Base-by-base conservation (phyloP, 2,888 invertebrate species). In the Aproaerema taeniolella region DNA sequence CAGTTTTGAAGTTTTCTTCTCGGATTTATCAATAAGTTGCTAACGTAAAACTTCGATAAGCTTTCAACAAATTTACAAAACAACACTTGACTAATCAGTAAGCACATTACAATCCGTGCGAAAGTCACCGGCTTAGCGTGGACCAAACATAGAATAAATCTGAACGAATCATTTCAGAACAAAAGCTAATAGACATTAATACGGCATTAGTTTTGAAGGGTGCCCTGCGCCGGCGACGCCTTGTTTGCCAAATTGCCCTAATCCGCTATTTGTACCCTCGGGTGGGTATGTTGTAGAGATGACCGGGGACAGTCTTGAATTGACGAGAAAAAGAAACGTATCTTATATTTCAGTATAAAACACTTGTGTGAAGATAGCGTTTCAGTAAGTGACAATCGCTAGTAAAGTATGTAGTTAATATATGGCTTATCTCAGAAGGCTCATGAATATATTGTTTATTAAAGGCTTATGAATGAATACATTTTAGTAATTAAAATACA, bases 171-270 rank as follows among this genome's bases (percentile, higher is more conserved):
- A 71, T 67, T 54, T 51, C 62, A 58, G 75, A 79, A 83, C 83
- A 85, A 85, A 71, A 66, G 53, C 20, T 82, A 83, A 83, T 85
- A 78, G 81, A 80, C 85, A 85, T 86, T 86, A 85, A 85, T 85
- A 75, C 71, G 64, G 79, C 80, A 79, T 85, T 83, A 83, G 82
- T 54, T 65, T 61, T 70, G 35, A 61, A 76, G 78, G 77, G 77
- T 67, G 65, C 46, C 81, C 70, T 79, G 73, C 81, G 83, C 64
- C 71, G 58, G 62, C 58, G 76, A 77, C 85, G 85, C 85, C 85
- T 86, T 86, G 85, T 85, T 86, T 86, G 85, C 83, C 77, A 86
- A 86, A 86, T 85, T 86, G 83, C 82, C 83, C 83, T 86, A 85
- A 86, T 85, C 85, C 80, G 65, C 82, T 79, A 83, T 85, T 86